phyloP scores from a whole-genome alignment of 2,888 invertebrate species.

The Drosophila meridiana region DNA sequence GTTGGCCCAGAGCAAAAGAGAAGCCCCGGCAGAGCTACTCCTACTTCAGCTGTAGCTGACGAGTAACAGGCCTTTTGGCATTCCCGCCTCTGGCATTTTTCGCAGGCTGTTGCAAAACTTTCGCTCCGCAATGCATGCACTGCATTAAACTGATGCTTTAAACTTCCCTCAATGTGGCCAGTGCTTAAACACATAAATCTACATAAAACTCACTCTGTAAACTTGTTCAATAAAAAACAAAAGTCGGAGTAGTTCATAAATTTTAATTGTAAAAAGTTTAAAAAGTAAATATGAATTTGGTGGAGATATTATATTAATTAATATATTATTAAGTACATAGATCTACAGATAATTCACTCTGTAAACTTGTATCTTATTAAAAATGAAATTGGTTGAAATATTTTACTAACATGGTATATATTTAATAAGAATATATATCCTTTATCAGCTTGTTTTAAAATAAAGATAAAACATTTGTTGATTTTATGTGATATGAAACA shows the following conservation, averaged over 20 bases:
- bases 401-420: too few relatives aligned
- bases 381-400: too few relatives aligned
- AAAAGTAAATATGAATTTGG: too few relatives aligned
- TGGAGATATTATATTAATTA: too few relatives aligned
- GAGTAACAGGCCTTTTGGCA: constrained; percentile 52
- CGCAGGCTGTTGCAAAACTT: constrained; percentile 48
- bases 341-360: too few relatives aligned
- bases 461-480: too few relatives aligned
- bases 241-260: background rate
- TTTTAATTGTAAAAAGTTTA: too few relatives aligned
- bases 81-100: constrained; percentile 45
- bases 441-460: too few relatives aligned
- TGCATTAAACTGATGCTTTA: constrained; percentile 43
- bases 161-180: constrained; percentile 20
- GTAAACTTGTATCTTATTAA: too few relatives aligned
- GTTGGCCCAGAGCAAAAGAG: constrained; percentile 15
- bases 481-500: too few relatives aligned
- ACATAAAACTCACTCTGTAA: constrained; percentile 2
- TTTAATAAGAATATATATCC: too few relatives aligned
- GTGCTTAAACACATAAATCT: background rate
- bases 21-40: background rate
- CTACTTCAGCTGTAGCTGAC: constrained; percentile 18
- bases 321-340: too few relatives aligned
- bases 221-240: background rate
- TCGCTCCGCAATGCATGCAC: constrained; percentile 30